Evolutionary conservation across 1,140 invertebrate species (phyloP), one percentile per base, ranked within the genome.

Genomic region (Pogonus chalceus): DNA sequence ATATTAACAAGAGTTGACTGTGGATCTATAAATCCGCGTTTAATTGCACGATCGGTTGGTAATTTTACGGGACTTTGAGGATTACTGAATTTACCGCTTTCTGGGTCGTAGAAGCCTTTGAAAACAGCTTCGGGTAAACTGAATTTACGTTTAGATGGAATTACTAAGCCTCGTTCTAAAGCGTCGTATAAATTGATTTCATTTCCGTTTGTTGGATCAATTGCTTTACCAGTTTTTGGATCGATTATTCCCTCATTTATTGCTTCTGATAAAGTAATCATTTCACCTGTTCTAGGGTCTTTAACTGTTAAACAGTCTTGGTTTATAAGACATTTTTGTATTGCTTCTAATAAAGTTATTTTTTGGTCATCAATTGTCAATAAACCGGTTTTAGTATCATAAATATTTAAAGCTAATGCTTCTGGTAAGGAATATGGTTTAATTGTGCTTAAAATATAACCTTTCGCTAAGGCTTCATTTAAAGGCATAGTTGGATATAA

Each of bases 61-160:
- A 92, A 68, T 63, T 83, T 83, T 69, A 88, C 86, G 62, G 81
- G 81, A 18, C 80, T 81, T 61, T 84, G 79, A 7, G 81, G 77
- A 66, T 80, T 79, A 7, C 80, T 79, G 61, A 89, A 84, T 57
- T 82, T 79, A 20, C 86, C 86, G 10, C 81, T 83, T 52, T 79
- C 76, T 1, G 83, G 80, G 69, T 84, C 81, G 60, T 90, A 88
- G 51, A 87, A 81, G n/a, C 90, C 89, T 72, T 88, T 87, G 61
- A 86, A 87, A 7, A 94, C 80, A 1, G 88, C 88, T 69, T 93
- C 89, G 1, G 88, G 84, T 14, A 95, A 72, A 35, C 88, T 89
- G 58, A 90, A 82, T 67, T 86, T 87, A 23, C 82, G 80, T 69
- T 90, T 88, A 31, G 85, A 83, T 2, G 86, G 84, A 4, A 92